These are phyloP conservation scores for Polyodon spathula DNA, from an alignment of 2,113 vertebrate species.

Conservation along the genomic window DNA sequence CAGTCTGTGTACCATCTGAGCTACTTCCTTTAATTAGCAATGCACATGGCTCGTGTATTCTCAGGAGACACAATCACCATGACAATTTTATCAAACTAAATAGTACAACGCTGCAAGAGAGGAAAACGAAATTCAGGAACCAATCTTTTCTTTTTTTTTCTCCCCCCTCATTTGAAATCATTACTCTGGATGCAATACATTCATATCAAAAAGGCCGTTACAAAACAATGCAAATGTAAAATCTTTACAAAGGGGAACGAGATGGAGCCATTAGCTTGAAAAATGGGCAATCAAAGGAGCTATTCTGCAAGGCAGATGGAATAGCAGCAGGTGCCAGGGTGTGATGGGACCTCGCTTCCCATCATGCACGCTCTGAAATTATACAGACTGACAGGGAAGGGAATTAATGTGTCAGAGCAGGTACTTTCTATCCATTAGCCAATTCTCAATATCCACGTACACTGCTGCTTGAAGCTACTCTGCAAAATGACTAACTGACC, in stretches of 20 bases:
- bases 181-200: conserved; percentile 29
- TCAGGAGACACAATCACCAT: conserved; percentile 59
- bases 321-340: conserved; percentile 82
- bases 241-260: conserved; percentile 48
- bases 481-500: conserved; percentile 35
- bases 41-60: conserved; percentile 51
- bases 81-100: conserved; percentile 71
- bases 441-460: conserved; percentile 43
- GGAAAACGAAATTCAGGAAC: conserved; percentile 35
- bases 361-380: conserved; percentile 68
- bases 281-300: conserved; percentile 67
- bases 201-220: conserved; percentile 28
- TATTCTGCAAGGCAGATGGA: conserved; percentile 74
- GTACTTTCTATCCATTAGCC: conserved; percentile 74
- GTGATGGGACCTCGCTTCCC: conserved; percentile 67
- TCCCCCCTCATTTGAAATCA: neutral
- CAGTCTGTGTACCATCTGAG: conserved; percentile 56
- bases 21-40: conserved; percentile 56
- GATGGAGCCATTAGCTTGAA: conserved; percentile 65
- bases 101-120: conserved; percentile 51
- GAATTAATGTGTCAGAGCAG: conserved; percentile 71
- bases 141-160: conserved; percentile 34
- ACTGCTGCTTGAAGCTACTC: conserved; percentile 40
- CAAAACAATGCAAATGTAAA: conserved; percentile 51
- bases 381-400: conserved; percentile 81